Conservation (phyloP, 2,113 vertebrate species). For the Stomatorhinus ivindoensis region DNA sequence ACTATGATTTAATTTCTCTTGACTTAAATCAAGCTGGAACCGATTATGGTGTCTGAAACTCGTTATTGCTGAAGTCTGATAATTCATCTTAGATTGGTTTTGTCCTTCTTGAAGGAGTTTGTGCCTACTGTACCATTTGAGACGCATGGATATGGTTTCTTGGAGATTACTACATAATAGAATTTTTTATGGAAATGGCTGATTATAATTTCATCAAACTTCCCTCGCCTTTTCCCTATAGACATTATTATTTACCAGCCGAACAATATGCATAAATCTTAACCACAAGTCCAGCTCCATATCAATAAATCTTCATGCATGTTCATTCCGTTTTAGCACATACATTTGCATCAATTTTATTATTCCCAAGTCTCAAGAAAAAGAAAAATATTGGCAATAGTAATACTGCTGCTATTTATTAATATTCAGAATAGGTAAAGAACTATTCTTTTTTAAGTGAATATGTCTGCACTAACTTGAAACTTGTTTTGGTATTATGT, state of each 20-base stretch:
- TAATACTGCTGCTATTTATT: background rate
- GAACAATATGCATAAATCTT: background rate
- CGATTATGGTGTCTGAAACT: background rate
- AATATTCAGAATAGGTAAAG: background rate
- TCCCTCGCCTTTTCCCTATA: background rate
- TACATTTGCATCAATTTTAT: background rate
- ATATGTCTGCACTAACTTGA: background rate
- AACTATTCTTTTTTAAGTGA: background rate
- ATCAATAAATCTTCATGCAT: background rate
- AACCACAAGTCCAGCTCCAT: background rate
- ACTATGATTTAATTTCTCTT: background rate
- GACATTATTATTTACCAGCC: background rate
- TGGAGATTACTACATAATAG: background rate
- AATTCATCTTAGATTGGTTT: background rate
- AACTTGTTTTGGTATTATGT: background rate
- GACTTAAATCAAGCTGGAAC: background rate
- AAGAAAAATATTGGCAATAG: background rate
- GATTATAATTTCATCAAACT: background rate
- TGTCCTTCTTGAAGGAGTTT: background rate
- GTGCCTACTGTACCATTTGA: background rate
- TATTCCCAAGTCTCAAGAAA: background rate
- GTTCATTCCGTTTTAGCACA: background rate
- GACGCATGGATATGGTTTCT: background rate
- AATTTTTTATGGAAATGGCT: background rate
- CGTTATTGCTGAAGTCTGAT: background rate